Evolutionary conservation across 2,888 invertebrate genomes (phyloP), one percentile per base, ranked within the genome.

Genomic region (Clistopyga incitator): DNA sequence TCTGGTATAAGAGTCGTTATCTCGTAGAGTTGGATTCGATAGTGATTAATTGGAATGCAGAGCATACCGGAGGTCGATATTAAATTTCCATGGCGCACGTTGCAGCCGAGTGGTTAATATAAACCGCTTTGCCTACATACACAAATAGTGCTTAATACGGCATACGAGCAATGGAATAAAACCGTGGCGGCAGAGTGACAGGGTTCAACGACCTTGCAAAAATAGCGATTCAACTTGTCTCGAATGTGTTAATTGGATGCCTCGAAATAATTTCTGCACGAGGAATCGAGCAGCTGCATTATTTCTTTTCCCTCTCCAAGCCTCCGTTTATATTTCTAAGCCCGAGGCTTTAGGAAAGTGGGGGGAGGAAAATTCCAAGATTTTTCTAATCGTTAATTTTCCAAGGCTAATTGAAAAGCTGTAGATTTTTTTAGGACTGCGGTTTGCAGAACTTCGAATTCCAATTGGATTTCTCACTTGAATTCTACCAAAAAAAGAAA

Each of bases 151-250:
- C 18, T 61, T 61, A 61, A 61, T 18, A 64, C 18, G 42, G 56
- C 23, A 42, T 11, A 56, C 13, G 23, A 29, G 52, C 70, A 52
- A 70, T 75, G 68, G 29, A 67, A 77, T n/a, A 54, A 75, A 61
- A 75, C 50, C 42, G 70, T 23, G 59, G 15, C n/a, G 59, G 15
- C n/a, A 3, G 54, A 45, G 65, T 13, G n/a, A 42, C n/a, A 8
- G 42, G 50, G 79, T 76, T 29, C 75, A 64, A 54, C 52, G 75
- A 75, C 68, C 80, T 70, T 59, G 45, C 45, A n/a, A 75, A 75
- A 81, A 75, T 81, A 45, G 52, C 20, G 61, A 61, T 70, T 25
- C 29, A n/a, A n/a, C 67, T 67, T 25, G 56, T 13, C 18, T 1
- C 34, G 10, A 8, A 64, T 20, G n/a, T 54, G 29, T 79, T 56